Base-by-base conservation (phyloP, 2,797 vertebrate genomes). In the Gallirallus australis region DNA sequence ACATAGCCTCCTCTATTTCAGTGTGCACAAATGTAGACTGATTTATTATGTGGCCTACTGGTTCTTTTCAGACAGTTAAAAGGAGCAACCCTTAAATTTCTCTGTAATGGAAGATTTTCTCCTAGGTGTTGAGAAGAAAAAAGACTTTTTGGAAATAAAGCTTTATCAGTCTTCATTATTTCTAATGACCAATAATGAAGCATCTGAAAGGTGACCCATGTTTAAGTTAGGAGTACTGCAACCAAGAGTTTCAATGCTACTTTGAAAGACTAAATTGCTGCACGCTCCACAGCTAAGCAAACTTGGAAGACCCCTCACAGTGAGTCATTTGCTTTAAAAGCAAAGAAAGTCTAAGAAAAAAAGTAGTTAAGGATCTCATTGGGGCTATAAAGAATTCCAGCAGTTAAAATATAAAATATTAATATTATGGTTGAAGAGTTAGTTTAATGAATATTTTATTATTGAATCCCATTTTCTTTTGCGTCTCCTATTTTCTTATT, bases 71-170 rank as follows among this genome's bases (percentile, higher is more conserved):
- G 76, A 82, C 82, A 93, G 84, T 64, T 92, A 76, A 81, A 89
- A 94, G 54, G 35, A 79, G 9, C 27, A 37, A 90, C n/a, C 57
- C 24, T 85, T 50, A 25, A 35, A 11, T 78, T 91, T 53, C 61
- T 96, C 82, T 94, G 59, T 90, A 96, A 82, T 78, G 81, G 42
- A 82, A 88, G 50, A 61, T 69, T 96, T 95, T 85, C 79, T 94
- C 52, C 81, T 78, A 94, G 80, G 37, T 35, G 12, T 12, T 91
- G 89, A 93, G 30, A 79, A 85, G 64, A 80, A 94, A 93, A 96
- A 94, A 89, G 18, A 40, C 50, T 83, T 56, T 76, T 78, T 78
- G 76, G 66, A 97, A 95, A 94, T 66, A 93, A 93, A 96, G 28
- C n/a, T 82, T 96, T 95, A 83, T 83, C 54, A 87, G 30, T 31